Evolutionary conservation across 2,888 invertebrate genomes (phyloP).

Genomic region (Orthosia gracilis): DNA sequence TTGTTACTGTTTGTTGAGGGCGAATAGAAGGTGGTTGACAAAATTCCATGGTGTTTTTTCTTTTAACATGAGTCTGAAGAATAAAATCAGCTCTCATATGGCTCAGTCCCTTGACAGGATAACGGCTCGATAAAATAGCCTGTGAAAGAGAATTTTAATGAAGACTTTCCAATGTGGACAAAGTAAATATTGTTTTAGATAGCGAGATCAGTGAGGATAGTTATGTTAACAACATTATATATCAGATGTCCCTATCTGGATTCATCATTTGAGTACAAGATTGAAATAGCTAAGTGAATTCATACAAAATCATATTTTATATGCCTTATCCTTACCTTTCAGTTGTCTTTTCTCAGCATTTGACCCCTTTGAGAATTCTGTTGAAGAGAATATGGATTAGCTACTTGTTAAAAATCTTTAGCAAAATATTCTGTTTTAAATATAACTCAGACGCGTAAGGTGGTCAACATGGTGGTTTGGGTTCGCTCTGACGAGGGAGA

Average conservation of each 20-base stretch:
- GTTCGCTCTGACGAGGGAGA: constrained; percentile 90
- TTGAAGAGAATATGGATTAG: constrained; percentile 1
- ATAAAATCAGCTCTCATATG: neutral
- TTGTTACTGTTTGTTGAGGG: neutral
- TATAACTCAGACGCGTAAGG: constrained; percentile 75
- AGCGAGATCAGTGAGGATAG: constrained; percentile 73
- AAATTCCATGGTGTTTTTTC: neutral
- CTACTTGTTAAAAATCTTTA: neutral
- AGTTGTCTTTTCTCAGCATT: neutral
- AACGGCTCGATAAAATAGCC: neutral
- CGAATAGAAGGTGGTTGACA: neutral
- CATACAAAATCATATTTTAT: neutral
- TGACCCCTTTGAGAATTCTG: neutral
- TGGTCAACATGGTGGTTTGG: constrained; percentile 84
- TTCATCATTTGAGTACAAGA: constrained; percentile 76
- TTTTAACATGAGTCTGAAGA: neutral
- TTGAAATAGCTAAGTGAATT: neutral
- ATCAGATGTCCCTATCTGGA: constrained; percentile 88
- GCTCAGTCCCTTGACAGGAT: neutral
- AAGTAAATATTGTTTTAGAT: neutral
- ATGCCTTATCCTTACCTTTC: constrained; percentile 24
- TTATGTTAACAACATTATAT: constrained; percentile 84
- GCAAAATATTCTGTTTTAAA: too few relatives aligned
- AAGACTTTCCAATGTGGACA: neutral
- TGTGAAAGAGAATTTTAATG: constrained; percentile 10